Conservation (phyloP, 23 tunicate species). For the Ciona savignyi region DNA sequence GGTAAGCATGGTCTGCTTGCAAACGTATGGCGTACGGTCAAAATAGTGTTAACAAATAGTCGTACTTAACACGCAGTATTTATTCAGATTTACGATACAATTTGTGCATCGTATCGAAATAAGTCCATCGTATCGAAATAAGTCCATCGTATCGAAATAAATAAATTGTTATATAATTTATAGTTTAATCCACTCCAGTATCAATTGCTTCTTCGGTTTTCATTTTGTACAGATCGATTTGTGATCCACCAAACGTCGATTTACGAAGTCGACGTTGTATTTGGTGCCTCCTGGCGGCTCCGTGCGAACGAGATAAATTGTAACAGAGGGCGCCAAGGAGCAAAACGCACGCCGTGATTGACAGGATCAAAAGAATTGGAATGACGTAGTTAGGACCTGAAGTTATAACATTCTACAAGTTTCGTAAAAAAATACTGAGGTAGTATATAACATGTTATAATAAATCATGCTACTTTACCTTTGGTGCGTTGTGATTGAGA, state of each 20-base stretch:
- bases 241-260: neutral
- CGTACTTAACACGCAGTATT: neutral
- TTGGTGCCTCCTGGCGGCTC: neutral
- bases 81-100: too few relatives aligned
- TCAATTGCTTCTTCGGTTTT: neutral
- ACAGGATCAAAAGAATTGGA: neutral
- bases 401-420: too few relatives aligned
- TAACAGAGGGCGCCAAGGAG: neutral
- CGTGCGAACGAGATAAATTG: neutral
- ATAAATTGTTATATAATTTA: too few relatives aligned
- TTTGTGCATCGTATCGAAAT: too few relatives aligned
- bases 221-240: neutral
- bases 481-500: neutral
- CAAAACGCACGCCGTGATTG: neutral
- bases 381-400: neutral
- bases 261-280: neutral
- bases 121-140: too few relatives aligned
- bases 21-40: too few relatives aligned
- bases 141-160: too few relatives aligned
- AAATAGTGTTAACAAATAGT: neutral
- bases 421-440: too few relatives aligned
- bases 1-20: too few relatives aligned
- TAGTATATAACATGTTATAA: too few relatives aligned
- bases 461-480: too few relatives aligned
- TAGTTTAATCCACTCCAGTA: too few relatives aligned